phyloP scores from a whole-genome alignment of 2,888 invertebrate species.

The Leucophora obtusa region DNA sequence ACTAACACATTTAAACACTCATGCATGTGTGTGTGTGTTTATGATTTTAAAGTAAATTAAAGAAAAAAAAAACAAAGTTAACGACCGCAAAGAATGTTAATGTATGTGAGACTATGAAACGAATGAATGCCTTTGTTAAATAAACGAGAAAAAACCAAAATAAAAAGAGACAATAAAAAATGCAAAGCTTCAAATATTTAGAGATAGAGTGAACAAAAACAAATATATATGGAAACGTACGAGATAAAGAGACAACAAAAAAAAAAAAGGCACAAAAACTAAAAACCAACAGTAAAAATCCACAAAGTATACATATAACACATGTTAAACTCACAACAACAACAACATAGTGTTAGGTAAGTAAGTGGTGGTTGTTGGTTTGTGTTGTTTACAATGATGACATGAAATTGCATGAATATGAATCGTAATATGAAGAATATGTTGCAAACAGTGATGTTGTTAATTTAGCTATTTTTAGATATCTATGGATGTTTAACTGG shows the following conservation, averaged over 20 bases:
- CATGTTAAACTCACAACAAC: slow-evolving; percentile 15
- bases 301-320: slow-evolving; percentile 1
- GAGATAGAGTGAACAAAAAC: not conserved
- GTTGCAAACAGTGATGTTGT: not conserved
- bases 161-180: not conserved
- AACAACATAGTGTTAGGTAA: not conserved
- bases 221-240: not conserved
- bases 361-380: not conserved
- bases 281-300: not conserved
- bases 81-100: slow-evolving; percentile 69
- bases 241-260: slow-evolving; percentile 4
- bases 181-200: not conserved
- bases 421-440: not conserved
- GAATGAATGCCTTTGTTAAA: not conserved
- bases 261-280: slow-evolving; percentile 8
- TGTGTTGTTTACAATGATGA: slow-evolving; percentile 3
- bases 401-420: not conserved
- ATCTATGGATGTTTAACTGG: no score
- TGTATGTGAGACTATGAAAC: slow-evolving; percentile 17
- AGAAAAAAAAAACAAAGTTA: slow-evolving; percentile 66
- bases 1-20: slow-evolving; percentile 9
- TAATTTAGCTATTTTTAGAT: no score
- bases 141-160: not conserved
- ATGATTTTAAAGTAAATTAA: slow-evolving; percentile 9
- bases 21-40: not conserved